Base-by-base conservation (phyloP, 2,797 vertebrate species). In the Schizopygopsis pylzovi region DNA sequence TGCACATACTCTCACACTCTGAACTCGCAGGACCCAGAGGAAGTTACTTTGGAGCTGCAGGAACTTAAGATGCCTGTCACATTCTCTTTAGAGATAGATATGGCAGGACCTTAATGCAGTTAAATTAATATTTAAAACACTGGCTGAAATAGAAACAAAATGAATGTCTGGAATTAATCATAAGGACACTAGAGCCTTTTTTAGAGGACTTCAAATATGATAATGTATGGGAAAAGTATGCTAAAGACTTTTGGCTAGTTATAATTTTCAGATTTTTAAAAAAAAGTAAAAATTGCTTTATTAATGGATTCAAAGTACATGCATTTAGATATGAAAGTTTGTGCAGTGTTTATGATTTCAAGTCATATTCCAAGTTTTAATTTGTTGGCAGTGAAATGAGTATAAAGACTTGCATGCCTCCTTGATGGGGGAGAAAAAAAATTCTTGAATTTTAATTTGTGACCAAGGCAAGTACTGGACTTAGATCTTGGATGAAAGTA, bases 91-190 rank as follows among this genome's bases (percentile, higher is more conserved):
- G 28, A 77, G 82, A 71, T 47, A 65, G 61, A 87, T 65, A 82
- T 87, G 75, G 82, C 70, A 85, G 22, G 79, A 79, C 70, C 54
- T 47, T 79, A 86, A 73, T 73, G 45, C 81, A 49, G 25, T 47
- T 49, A 65, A 65, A 75, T 83, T n/a, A 83, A 87, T 86, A 77
- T 81, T 85, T 78, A 56, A 72, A 84, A 65, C 49, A 79, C 39
- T 28, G 61, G n/a, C 78, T 75, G 72, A 77, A 80, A 59, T 77
- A 70, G 85, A 85, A 56, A 49, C 33, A 67, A 80, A 85, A 80
- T 79, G 8, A 87, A 79, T 83, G 79, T 77, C 71, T 83, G 49
- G 18, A 77, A 85, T 79, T 72, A 85, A 81, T 84, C 67, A 47
- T 77, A 77, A 33, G 56, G 41, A 28, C 67, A 20, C 39, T 22